These are phyloP conservation scores for Anastrepha ludens DNA, from an alignment of 1,140 invertebrate genomes.

Conservation along the genomic window DNA sequence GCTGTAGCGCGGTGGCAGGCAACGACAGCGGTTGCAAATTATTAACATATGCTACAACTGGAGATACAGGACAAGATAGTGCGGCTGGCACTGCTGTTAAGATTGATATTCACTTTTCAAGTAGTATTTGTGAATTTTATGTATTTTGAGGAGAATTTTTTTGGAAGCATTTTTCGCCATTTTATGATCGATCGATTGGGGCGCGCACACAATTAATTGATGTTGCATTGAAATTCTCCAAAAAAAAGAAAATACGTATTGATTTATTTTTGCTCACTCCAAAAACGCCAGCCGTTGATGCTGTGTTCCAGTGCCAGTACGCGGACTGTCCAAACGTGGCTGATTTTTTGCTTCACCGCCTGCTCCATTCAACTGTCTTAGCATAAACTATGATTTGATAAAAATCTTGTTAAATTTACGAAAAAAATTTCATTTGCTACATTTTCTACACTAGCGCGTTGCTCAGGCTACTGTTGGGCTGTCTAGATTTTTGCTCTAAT, in stretches of 20 bases:
- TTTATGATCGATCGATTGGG: background rate
- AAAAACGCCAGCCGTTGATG: background rate
- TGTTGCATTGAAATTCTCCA: background rate
- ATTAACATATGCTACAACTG: background rate
- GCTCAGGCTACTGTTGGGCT: background rate
- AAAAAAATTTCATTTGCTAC: background rate
- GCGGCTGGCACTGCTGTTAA: background rate
- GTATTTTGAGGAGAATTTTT: background rate
- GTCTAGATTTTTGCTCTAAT: background rate
- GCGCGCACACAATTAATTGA: conserved; percentile 33
- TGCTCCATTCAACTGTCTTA: background rate
- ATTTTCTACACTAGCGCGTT: background rate
- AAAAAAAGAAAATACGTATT: background rate
- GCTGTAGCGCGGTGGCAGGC: conserved; percentile 12
- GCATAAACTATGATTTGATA: background rate
- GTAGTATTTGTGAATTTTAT: background rate
- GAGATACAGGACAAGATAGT: conserved; percentile 30
- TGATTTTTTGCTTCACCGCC: background rate
- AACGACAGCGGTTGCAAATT: conserved; percentile 47
- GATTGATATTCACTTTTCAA: background rate
- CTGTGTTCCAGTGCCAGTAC: background rate
- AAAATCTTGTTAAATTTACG: background rate
- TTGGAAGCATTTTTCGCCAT: background rate
- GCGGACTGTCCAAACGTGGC: background rate
- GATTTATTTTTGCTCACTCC: background rate